Evolutionary conservation across 2,797 vertebrate species (phyloP), one percentile per base, ranked within the genome.

Genomic region (Lacerta viridis): DNA sequence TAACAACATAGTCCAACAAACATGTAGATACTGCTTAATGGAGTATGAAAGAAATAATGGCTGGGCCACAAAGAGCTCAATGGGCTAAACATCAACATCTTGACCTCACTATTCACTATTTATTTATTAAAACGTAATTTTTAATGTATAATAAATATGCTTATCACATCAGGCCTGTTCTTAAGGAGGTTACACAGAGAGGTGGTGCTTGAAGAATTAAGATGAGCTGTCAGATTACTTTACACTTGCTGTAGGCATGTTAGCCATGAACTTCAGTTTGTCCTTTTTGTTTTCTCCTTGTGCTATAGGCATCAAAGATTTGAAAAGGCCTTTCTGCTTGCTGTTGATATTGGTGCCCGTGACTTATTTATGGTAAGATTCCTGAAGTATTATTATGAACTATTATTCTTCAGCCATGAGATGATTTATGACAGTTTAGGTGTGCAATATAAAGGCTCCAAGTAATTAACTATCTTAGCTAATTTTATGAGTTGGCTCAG

Each of bases 261-360:
- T 72, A 39, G 29, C 8, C 25, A 36, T 59, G 69, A 3, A 64
- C 7, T 61, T 29, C 64, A 71, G 6, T 33, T 66, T 9, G 3
- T 59, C 68, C 25, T 64, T 72, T 80, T 74, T 74, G 36, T 50
- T 55, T 91, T 92, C 36, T 29, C 55, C 86, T 88, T 94, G 87
- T 79, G 84, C 95, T 95, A 77, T 91, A 98, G 99, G 91, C 97
- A 98, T 93, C 97, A 98, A 93, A 97, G 98, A 87, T 98, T 99
- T 91, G 99, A 99, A 96, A 99, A 99, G 95, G 99, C 99, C 0
- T 99, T 99, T 96, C 97, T 99, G 81, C 97, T 99, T 9, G 99
- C 99, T 55, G 95, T 99, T 80, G 99, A 99, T 95, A 97, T 99
- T 2, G 97, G 98, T 83, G 98, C 97, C 87, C 98, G 97, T 92